These are phyloP conservation scores for Saguinus midas DNA, from an alignment of 2,113 vertebrate species.

Conservation along the genomic window DNA sequence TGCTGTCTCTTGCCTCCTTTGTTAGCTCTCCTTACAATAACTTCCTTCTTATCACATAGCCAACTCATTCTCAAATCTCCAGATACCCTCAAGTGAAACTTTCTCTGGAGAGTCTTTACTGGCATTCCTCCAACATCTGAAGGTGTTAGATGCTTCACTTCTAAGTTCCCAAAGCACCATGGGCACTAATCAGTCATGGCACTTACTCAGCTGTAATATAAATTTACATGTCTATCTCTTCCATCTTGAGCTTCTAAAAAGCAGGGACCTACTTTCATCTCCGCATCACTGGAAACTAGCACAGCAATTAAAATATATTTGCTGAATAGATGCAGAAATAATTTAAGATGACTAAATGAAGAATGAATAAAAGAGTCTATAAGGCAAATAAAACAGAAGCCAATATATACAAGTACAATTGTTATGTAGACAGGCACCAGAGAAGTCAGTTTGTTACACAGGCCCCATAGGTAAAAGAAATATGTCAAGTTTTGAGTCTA, in stretches of 20 bases:
- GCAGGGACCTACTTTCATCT: background rate
- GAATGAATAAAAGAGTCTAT: background rate
- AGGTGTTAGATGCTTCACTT: background rate
- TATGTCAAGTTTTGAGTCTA: background rate
- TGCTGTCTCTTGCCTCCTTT: background rate
- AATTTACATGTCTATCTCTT: background rate
- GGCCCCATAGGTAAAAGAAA: background rate
- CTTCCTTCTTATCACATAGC: background rate
- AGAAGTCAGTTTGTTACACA: background rate
- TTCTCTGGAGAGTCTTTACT: background rate
- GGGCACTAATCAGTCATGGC: background rate
- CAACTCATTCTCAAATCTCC: background rate
- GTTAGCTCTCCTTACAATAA: background rate
- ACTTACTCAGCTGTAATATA: background rate
- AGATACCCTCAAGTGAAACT: background rate
- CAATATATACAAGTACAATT: background rate
- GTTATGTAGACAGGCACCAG: background rate
- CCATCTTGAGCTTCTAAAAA: constrained; percentile 27
- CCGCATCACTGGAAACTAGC: background rate
- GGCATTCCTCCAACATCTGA: background rate
- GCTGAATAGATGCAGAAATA: background rate
- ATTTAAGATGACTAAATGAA: background rate
- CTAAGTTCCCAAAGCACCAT: constrained; percentile 31
- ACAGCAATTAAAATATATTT: background rate
- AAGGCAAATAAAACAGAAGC: background rate